Base-by-base conservation (phyloP, 2,888 invertebrate species). In the Stegophylla sp. region DNA sequence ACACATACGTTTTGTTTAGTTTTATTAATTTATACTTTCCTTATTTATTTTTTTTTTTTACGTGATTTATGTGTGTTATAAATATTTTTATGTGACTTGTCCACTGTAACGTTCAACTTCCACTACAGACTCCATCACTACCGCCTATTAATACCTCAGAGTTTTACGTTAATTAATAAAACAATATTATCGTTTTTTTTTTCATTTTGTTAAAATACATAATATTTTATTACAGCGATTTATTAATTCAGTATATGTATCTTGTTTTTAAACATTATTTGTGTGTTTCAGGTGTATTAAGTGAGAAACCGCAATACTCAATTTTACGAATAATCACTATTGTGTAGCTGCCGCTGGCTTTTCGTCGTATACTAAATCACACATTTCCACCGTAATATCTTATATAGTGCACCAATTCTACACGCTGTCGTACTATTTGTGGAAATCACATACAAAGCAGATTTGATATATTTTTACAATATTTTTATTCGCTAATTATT, bases 391-490 rank as follows among this genome's bases (percentile, higher is more conserved):
- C 63, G 48, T 64, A 74, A 51, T 53, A 66, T 43, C n/a, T 75
- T 23, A 7, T 41, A 53, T 63, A 20, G 41, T 53, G 75, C 75
- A 66, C 75, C 41, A 53, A 53, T n/a, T 23, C 64, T 43, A 76
- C 75, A 76, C 75, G 75, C 75, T 66, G 75, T 66, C 53, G 75
- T 66, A 66, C 75, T 43, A 64, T 64, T 74, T 74, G 43, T 53
- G 75, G 75, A 66, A 51, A 66, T 76, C 23, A 66, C 64, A 53
- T 64, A 53, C 75, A 76, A 63, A 75, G 48, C 74, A 75, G 75
- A 76, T 76, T 76, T 76, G 75, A 66, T 76, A 76, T 76, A n/a
- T n/a, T n/a, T n/a, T n/a, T n/a, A 76, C 51, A 73, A 51, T 75
- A 48, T 63, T 63, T 34, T 74, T 74, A 74, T 63, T 74, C 48